Base-by-base conservation (phyloP, 2,888 invertebrate species). In the Xylocampa areola region DNA sequence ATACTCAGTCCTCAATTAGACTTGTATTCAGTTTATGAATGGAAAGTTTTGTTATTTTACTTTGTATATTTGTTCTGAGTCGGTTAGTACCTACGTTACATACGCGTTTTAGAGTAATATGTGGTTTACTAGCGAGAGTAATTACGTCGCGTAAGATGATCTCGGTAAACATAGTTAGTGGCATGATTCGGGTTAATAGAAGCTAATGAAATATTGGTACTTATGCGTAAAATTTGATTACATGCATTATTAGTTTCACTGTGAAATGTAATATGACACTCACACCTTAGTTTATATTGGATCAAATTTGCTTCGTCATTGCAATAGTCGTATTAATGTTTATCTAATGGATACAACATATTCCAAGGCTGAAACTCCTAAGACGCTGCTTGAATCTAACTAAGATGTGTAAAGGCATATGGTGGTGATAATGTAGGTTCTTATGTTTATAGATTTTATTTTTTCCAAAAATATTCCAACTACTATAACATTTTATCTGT, bases 1-100 rank as follows among this genome's bases (percentile, higher is more conserved):
- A 35, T 40, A 69, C 51, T 66, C 43, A 71, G 32, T 50, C 39
- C 32, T 59, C 59, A 71, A 70, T 68, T 71, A 59, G 47, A 33
- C 25, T 47, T 39, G 30, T 50, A 44, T 70, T 43, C 41, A 39
- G 45, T 53, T 48, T 45, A 53, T 59, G 0, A 58, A 50, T 37
- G 17, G 21, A 54, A 54, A 39, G 35, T 41, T 45, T 43, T 10
- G 17, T 16, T 17, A 13, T 32, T 27, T 44, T 36, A 5, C 2
- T 7, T 32, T 32, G 13, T 14, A 4, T 0, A 6, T 13, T 6
- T 4, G 1, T 32, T 32, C 7, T 32, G 6, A 32, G n/a, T n/a
- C n/a, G n/a, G n/a, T n/a, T n/a, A n/a, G n/a, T n/a, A n/a, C n/a
- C n/a, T n/a, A n/a, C n/a, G n/a, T n/a, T n/a, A n/a, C n/a, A n/a